Conservation (phyloP, 2,888 invertebrate genomes). For the Caenorhabditis sp. region DNA sequence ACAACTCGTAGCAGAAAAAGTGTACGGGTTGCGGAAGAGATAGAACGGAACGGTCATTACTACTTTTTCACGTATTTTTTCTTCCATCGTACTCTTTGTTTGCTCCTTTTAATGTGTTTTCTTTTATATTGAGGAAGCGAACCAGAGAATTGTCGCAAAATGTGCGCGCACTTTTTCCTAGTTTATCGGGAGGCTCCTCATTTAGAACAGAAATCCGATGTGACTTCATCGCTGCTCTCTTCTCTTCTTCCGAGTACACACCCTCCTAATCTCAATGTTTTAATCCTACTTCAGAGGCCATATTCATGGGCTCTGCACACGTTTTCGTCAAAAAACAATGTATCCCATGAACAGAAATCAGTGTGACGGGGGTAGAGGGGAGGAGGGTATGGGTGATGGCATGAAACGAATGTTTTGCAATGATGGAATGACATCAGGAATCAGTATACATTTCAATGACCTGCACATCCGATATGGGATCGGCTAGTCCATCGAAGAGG, state of each 20-base stretch:
- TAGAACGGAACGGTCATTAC: constrained; percentile 48
- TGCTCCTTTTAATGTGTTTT: background rate
- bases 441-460: background rate
- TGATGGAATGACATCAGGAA: constrained; percentile 1
- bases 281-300: constrained; percentile 36
- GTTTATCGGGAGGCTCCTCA: background rate
- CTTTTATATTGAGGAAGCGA: constrained; percentile 41
- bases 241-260: constrained; percentile 41
- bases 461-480: constrained; percentile 1
- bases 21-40: background rate
- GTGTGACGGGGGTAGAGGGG: no score
- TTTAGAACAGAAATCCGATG: constrained; percentile 14
- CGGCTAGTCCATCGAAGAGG: background rate
- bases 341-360: background rate
- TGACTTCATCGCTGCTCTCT: constrained; percentile 41
- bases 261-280: constrained; percentile 33
- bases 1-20: constrained; percentile 1
- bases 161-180: constrained; percentile 21
- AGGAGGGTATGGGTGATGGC: no score
- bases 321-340: background rate
- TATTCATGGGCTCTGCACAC: constrained; percentile 8
- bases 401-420: background rate
- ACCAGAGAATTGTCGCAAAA: constrained; percentile 14
- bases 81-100: constrained; percentile 25
- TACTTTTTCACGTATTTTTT: constrained; percentile 29